Conservation (phyloP, 92 coral and sea anemone species). For the Porites rus region DNA sequence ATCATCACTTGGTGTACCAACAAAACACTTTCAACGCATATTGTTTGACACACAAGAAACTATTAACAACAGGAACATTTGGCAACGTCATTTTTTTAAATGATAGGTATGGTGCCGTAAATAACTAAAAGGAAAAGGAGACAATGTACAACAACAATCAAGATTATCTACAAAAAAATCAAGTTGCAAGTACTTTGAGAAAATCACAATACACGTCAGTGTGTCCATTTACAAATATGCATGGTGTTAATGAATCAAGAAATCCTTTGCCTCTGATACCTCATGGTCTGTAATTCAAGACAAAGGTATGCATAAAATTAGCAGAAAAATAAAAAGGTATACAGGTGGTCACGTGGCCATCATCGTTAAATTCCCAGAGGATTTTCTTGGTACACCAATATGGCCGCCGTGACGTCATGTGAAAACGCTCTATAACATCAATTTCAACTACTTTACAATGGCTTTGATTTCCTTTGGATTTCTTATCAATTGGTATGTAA, state of each 20-base stretch:
- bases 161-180: not conserved
- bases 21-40: not conserved
- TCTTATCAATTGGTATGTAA: no score
- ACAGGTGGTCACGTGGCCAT: no score
- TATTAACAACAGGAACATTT: not conserved
- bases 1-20: not conserved
- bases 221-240: not conserved
- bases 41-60: not conserved
- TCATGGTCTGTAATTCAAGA: constrained; percentile 26
- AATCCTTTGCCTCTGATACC: not conserved
- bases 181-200: not conserved
- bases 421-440: no score
- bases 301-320: not conserved
- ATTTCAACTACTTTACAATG: no score
- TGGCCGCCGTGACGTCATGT: no score
- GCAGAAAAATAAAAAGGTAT: no score
- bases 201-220: not conserved
- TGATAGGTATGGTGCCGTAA: not conserved
- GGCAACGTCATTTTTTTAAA: no score
- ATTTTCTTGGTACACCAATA: no score
- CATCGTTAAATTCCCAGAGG: no score
- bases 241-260: not conserved
- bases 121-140: not conserved
- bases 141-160: not conserved
- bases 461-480: no score